Percentiles rank a stretch among this genome's conserved stretches.
Evolutionary conservation across 2,113 vertebrate species (phyloP).

Genomic region (Fregetta grallaria): DNA sequence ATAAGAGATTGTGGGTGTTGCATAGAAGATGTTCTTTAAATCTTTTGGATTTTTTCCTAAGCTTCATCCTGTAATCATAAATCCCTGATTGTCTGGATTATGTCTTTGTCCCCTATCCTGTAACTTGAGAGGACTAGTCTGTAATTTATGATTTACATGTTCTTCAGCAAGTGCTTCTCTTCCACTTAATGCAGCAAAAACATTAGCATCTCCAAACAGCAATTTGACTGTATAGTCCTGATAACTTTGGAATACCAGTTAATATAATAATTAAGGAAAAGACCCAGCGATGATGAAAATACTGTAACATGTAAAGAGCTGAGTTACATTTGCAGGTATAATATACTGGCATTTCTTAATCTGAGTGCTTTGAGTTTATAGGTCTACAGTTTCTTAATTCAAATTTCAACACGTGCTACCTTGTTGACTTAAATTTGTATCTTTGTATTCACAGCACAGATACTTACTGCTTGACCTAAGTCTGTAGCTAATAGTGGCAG

Average conservation of each 20-base stretch:
- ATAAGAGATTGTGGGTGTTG: background rate
- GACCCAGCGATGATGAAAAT: background rate
- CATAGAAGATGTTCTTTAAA: background rate
- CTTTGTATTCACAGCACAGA: background rate
- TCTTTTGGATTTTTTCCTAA: background rate
- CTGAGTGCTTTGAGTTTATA: background rate
- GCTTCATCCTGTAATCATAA: background rate
- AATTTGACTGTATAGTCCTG: background rate
- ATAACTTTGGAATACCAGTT: background rate
- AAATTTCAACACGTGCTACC: background rate
- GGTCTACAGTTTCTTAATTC: background rate
- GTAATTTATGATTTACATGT: background rate
- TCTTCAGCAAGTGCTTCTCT: background rate
- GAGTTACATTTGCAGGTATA: background rate
- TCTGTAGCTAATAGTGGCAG: background rate
- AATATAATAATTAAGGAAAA: background rate
- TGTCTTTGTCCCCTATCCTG: background rate
- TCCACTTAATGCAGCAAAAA: background rate
- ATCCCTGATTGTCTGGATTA: background rate
- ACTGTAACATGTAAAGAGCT: background rate
- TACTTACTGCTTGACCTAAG: background rate
- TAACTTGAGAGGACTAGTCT: background rate
- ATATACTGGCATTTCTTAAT: background rate
- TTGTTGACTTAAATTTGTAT: background rate
- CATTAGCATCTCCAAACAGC: background rate